These are phyloP conservation scores for Lamellibrachia columna DNA, from an alignment of 2,888 invertebrate genomes.

Conservation along the genomic window DNA sequence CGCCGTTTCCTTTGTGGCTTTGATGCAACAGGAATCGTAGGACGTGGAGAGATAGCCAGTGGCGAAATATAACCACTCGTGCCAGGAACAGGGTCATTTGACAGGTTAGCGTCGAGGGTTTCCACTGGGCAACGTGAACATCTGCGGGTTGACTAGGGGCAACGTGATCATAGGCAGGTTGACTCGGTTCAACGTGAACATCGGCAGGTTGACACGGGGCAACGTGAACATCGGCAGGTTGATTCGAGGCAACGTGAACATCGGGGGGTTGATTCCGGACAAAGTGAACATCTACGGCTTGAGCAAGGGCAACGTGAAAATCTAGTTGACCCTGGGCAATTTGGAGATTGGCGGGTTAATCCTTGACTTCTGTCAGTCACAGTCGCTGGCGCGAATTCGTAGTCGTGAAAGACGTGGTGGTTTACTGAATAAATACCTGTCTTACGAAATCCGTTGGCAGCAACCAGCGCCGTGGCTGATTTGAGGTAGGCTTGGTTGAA, in stretches of 20 bases:
- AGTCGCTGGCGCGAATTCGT: too few relatives aligned
- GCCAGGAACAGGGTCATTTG: not conserved
- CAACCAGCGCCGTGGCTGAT: too few relatives aligned
- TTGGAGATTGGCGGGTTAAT: not conserved
- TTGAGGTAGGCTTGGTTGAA: too few relatives aligned
- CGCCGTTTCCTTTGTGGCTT: too few relatives aligned
- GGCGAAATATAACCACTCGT: not conserved
- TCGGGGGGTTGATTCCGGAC: not conserved
- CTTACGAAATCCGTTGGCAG: too few relatives aligned
- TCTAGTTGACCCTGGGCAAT: not conserved
- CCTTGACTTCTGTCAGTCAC: too few relatives aligned
- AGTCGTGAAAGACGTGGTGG: too few relatives aligned
- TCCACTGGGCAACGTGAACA: not conserved
- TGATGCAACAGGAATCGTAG: not conserved
- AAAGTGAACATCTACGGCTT: not conserved
- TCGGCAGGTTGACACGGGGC: not conserved
- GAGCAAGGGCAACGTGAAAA: not conserved
- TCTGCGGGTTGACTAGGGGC: too few relatives aligned
- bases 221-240: not conserved
- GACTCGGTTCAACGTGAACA: not conserved
- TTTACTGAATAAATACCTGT: too few relatives aligned
- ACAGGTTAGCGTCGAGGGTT: not conserved
- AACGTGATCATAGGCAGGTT: too few relatives aligned
- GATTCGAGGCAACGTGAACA: not conserved
- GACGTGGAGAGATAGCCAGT: not conserved